Evolutionary conservation across 2,113 vertebrate genomes (phyloP).

Genomic region (Rhinopomastus cyanomelas): DNA sequence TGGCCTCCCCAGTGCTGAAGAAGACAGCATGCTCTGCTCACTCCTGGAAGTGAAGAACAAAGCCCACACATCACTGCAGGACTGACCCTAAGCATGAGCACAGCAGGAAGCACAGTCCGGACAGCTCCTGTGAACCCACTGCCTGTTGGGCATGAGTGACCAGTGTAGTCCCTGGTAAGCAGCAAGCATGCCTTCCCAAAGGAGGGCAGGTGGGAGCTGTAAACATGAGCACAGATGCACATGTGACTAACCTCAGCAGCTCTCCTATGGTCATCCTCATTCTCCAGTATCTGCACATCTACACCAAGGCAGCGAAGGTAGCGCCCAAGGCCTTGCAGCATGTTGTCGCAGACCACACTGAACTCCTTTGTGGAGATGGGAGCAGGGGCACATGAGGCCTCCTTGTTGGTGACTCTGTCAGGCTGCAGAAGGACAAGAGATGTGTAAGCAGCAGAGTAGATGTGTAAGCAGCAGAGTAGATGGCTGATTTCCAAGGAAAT

Average conservation of each 20-base stretch:
- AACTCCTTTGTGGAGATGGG: constrained; percentile 73
- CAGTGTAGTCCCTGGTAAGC: background rate
- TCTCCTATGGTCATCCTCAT: constrained; percentile 80
- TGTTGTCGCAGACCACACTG: constrained; percentile 86
- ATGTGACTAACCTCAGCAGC: constrained; percentile 80
- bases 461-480: background rate
- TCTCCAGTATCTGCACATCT: constrained; percentile 80
- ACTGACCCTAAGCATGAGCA: background rate
- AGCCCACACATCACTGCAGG: background rate
- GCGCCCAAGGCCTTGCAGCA: constrained; percentile 87
- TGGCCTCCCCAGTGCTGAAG: background rate
- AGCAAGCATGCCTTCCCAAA: accelerated
- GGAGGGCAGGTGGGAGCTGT: background rate
- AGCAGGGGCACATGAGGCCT: accelerated
- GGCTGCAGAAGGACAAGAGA: constrained; percentile 1
- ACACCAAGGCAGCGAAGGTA: constrained; percentile 86
- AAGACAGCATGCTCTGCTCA: background rate
- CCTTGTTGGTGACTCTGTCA: background rate
- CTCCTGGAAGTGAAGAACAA: background rate
- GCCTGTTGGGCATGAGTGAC: accelerated
- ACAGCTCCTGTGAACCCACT: background rate
- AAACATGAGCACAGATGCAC: accelerated
- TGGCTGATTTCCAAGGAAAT: background rate
- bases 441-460: background rate
- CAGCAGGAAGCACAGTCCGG: accelerated